These are phyloP conservation scores for Paracyclopina nana DNA, from an alignment of 1,140 invertebrate genomes.

Conservation along the genomic window DNA sequence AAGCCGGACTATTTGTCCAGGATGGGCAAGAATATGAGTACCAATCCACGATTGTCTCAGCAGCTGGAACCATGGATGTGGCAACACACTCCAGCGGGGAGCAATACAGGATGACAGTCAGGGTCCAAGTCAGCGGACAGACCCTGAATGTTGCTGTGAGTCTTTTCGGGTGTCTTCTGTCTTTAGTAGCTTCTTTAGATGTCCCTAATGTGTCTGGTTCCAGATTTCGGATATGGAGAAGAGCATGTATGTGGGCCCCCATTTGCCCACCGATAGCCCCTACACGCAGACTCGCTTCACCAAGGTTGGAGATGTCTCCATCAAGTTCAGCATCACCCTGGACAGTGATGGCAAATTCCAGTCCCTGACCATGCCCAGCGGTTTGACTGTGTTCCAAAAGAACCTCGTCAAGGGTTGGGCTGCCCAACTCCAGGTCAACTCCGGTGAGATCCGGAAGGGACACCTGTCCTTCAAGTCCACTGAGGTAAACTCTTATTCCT, in stretches of 20 bases:
- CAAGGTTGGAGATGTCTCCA: not conserved
- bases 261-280: not conserved
- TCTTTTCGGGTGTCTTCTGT: too few relatives aligned
- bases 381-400: not conserved
- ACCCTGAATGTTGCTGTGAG: slow-evolving; percentile 1
- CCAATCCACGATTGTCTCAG: not conserved
- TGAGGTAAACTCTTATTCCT: not conserved
- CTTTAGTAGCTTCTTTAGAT: too few relatives aligned
- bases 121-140: slow-evolving; percentile 10
- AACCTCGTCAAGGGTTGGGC: slow-evolving; percentile 11
- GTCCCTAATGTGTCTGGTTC: too few relatives aligned
- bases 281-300: slow-evolving; percentile 3
- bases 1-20: not conserved
- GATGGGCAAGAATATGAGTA: slow-evolving; percentile 11
- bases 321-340: not conserved
- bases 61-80: slow-evolving; percentile 14
- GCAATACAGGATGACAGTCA: not conserved
- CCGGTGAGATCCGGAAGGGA: not conserved
- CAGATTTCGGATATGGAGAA: not conserved
- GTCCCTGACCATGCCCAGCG: not conserved
- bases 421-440: slow-evolving; percentile 3
- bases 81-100: slow-evolving; percentile 3
- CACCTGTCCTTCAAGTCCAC: not conserved
- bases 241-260: not conserved
- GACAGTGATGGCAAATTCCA: not conserved